Conservation (phyloP, 92 coral and sea anemone species). For the Scolanthus callimorphus region DNA sequence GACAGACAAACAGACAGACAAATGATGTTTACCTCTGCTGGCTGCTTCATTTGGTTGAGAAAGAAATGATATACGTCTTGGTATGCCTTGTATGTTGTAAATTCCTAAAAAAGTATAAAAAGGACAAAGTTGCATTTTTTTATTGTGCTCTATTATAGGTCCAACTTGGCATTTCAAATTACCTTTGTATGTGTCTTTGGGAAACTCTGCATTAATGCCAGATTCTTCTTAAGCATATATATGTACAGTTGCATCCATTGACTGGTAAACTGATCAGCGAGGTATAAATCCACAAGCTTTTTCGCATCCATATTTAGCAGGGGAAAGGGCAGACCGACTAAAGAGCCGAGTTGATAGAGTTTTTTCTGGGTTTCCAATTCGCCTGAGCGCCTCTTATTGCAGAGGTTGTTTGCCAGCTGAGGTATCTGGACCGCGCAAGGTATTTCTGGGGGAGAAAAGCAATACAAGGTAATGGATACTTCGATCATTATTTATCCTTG, state of each 20-base stretch:
- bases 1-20: no score
- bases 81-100: slow-evolving; percentile 56
- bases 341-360: slow-evolving; percentile 64
- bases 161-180: no score
- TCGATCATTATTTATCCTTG: no score
- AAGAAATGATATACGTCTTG: slow-evolving; percentile 57
- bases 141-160: no score
- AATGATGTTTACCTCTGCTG: slow-evolving; percentile 14
- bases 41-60: slow-evolving; percentile 48
- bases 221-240: slow-evolving; percentile 54
- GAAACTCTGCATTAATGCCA: slow-evolving; percentile 35
- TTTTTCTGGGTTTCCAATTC: slow-evolving; percentile 21
- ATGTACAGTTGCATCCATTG: slow-evolving; percentile 66
- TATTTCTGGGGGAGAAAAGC: slow-evolving; percentile 50
- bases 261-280: slow-evolving; percentile 59
- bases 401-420: slow-evolving; percentile 43
- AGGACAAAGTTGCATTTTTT: no score
- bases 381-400: slow-evolving; percentile 37
- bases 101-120: slow-evolving; percentile 27
- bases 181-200: slow-evolving; percentile 26
- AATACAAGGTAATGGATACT: no score
- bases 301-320: slow-evolving; percentile 43
- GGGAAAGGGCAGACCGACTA: slow-evolving; percentile 56
- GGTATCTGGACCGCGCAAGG: slow-evolving; percentile 62
- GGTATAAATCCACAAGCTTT: slow-evolving; percentile 29